Percentiles rank a stretch among this genome's conserved stretches.
phyloP scores from a whole-genome alignment of 2,888 invertebrate genomes.

The Gandaritis pyraliata region DNA sequence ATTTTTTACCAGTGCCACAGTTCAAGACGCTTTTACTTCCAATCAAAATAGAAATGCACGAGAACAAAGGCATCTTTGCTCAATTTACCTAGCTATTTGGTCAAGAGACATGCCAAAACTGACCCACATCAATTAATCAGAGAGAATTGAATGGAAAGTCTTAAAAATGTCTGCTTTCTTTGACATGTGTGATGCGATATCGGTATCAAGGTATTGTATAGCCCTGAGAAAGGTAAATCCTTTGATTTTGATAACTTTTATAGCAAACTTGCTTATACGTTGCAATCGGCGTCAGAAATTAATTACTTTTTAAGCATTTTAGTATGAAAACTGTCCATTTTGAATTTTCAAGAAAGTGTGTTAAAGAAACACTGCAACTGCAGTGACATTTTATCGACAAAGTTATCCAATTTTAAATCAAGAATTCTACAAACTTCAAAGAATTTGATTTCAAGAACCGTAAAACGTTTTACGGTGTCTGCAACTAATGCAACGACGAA shows the following conservation, averaged over 20 bases:
- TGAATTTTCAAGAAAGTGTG: too few species aligned
- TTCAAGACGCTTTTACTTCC: too few species aligned
- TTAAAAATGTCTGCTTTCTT: slow-evolving; percentile 55
- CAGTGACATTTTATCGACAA: not conserved
- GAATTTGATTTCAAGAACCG: slow-evolving; percentile 17
- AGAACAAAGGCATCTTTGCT: not conserved
- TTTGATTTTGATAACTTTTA: too few species aligned
- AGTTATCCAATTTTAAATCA: slow-evolving; percentile 7
- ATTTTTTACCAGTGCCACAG: too few species aligned
- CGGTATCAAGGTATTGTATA: not conserved
- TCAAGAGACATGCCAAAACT: slow-evolving; percentile 31
- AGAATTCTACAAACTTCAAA: not conserved
- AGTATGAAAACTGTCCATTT: too few species aligned
- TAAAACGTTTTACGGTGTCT: slow-evolving; percentile 31
- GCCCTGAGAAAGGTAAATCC: too few species aligned
- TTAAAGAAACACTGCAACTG: not conserved
- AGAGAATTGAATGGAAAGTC: slow-evolving; percentile 56
- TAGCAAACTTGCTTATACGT: too few species aligned
- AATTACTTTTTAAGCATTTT: too few species aligned
- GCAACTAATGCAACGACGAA: slow-evolving; percentile 31
- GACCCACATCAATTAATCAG: slow-evolving; percentile 54
- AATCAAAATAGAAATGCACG: too few species aligned
- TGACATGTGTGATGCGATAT: slow-evolving; percentile 14
- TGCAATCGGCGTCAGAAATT: too few species aligned
- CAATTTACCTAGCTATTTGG: slow-evolving; percentile 12